Evolutionary conservation across 1,140 invertebrate species (phyloP), one percentile per base, ranked within the genome.

Genomic region (Lepidurus packardi): DNA sequence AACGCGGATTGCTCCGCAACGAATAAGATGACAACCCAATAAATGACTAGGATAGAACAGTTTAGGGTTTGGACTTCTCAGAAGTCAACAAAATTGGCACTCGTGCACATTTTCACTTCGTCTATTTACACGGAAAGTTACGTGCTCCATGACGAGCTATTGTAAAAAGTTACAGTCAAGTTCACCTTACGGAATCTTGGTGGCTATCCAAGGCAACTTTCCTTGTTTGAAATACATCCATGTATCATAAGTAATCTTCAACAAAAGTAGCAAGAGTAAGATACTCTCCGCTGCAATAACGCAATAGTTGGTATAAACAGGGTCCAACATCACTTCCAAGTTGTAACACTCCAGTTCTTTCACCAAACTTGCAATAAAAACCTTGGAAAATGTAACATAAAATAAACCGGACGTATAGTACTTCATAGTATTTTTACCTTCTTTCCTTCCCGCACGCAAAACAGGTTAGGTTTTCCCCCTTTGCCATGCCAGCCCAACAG

Each of bases 191-290:
- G 65, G 43, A 25, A 77, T 34, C 43, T 77, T 77, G 44, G 76
- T 77, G 16, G 76, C 76, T 25, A 77, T 77, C 76, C 76, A 77
- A 65, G 76, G 76, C 25, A 77, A 25, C 76, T 77, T 45, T 65
- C 76, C 76, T 11, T 43, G 16, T 16, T 45, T 45, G 44, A 77
- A 53, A 53, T 77, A 77, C 24, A 34, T 34, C 76, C 76, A 77
- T 16, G 44, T 53, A 45, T 77, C 76, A 41, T 77, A 77, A 4
- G 76, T 65, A 24, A 77, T 53, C 42, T 77, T 77, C n/a, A 77
- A 41, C 16, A 34, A 45, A 7, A 77, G 44, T 16, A 47, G 21
- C 24, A 34, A 43, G 8, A 77, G 45, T 45, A 65, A 45, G 8
- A 65, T 16, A 13, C 25, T 34, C 41, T 77, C 76, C 43, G 53